Percentiles rank a stretch among this genome's conserved stretches.
Conservation (phyloP, 2,797 vertebrate genomes). For the Chanos chanos region DNA sequence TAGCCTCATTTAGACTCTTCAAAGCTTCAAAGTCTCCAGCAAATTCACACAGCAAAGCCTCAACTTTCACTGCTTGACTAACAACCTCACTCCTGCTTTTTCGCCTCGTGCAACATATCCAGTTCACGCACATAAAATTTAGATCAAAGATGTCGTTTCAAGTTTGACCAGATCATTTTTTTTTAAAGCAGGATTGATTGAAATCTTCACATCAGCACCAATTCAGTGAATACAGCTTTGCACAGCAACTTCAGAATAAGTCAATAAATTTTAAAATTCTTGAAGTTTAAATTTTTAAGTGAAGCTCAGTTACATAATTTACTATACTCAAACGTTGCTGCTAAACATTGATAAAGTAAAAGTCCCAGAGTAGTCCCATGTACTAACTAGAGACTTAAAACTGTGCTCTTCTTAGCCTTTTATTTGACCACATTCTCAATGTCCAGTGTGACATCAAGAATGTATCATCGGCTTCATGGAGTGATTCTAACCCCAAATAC, state of each 20-base stretch:
- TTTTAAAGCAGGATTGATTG: too few relatives aligned
- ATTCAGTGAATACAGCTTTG: not conserved
- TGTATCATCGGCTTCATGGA: not conserved
- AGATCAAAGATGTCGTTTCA: not conserved
- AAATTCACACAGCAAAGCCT: constrained; percentile 44
- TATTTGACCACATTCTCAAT: not conserved
- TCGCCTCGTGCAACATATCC: too few relatives aligned
- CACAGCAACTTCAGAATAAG: not conserved
- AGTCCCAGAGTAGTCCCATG: constrained; percentile 25
- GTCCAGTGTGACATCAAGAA: not conserved
- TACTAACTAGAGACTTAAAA: constrained; percentile 31
- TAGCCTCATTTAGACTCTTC: constrained; percentile 57
- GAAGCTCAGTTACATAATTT: too few relatives aligned
- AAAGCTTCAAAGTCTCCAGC: constrained; percentile 60
- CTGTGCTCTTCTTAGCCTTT: constrained; percentile 33
- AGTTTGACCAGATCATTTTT: not conserved
- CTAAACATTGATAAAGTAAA: constrained; percentile 2
- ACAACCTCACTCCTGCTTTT: too few relatives aligned
- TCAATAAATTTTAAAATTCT: constrained; percentile 9
- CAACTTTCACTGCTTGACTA: too few relatives aligned
- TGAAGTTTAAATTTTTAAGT: too few relatives aligned
- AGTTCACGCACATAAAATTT: too few relatives aligned
- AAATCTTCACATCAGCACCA: not conserved
- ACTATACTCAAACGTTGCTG: constrained; percentile 27
- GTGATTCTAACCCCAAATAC: too few relatives aligned